These are phyloP conservation scores for Drosophila eohydei DNA, from an alignment of 2,888 invertebrate genomes.

Conservation along the genomic window DNA sequence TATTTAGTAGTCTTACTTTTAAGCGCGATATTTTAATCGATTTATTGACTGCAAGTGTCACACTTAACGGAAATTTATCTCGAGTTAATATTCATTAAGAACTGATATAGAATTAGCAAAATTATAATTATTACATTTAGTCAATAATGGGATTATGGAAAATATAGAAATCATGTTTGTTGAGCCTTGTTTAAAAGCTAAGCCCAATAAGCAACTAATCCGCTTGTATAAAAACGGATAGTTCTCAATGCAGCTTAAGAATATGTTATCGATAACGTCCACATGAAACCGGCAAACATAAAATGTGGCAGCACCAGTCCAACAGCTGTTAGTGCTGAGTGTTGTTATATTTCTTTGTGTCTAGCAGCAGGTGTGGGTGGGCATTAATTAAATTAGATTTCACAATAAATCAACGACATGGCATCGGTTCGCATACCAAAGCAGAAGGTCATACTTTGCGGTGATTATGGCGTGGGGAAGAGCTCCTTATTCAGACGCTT, in stretches of 20 bases:
- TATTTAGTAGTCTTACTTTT: neutral
- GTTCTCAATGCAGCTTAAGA: neutral
- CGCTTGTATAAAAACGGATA: conserved; percentile 18
- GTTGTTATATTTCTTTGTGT: conserved; percentile 43
- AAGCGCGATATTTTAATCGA: conserved; percentile 7
- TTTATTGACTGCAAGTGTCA: neutral
- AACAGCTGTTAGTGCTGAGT: conserved; percentile 48
- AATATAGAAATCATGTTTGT: neutral
- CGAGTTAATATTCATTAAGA: neutral
- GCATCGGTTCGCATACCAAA: conserved; percentile 93
- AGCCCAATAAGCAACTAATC: neutral
- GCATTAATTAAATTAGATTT: conserved; percentile 49
- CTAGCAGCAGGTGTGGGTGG: conserved; percentile 30
- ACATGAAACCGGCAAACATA: neutral
- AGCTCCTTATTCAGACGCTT: conserved; percentile 96
- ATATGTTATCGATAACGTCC: conserved; percentile 5
- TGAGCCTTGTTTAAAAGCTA: neutral
- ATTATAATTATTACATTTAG: neutral
- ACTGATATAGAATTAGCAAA: neutral
- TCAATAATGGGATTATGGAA: neutral
- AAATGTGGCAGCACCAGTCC: conserved; percentile 39
- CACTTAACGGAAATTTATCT: neutral
- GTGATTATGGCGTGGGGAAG: conserved; percentile 98
- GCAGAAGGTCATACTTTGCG: conserved; percentile 96
- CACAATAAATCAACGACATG: conserved; percentile 85